Evolutionary conservation across 2,888 invertebrate species (phyloP), one percentile per base, ranked within the genome.

Genomic region (Cryptophagus acutangulus): DNA sequence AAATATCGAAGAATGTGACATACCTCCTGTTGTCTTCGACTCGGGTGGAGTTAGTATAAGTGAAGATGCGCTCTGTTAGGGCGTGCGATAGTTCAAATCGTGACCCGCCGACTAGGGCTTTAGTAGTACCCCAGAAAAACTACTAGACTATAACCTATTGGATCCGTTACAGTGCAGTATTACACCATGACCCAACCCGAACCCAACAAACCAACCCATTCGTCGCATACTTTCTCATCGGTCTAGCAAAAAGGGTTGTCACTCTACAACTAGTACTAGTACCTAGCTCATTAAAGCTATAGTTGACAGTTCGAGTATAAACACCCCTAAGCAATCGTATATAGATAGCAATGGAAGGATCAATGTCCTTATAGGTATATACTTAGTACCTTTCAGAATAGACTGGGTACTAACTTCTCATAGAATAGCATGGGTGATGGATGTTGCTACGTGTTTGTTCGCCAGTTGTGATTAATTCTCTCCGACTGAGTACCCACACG

Each of bases 81-180:
- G 72, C 74, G 74, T 74, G 74, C 71, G 74, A 74, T 74, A 74
- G 74, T 74, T 74, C 74, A 74, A 74, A 67, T 74, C 74, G 74
- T 74, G 74, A 74, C 71, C 58, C 43, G 49, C 41, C 43, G 46
- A 31, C 20, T 33, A 45, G 47, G 46, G 42, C 48, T 45, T 45
- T 17, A 33, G 43, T 20, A 30, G 54, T 57, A 57, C 60, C 58
- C 60, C 51, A 60, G 55, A 60, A 60, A 57, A 58, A 55, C 57
- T 52, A 58, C 52, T 49, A 56, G 58, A 58, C 57, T 57, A n/a
- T 31, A 31, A 31, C 31, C 31, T 31, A 31, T 31, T n/a, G 31
- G 31, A 31, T 13, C 31, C 31, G 31, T 31, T 31, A 31, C n/a
- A n/a, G n/a, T n/a, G n/a, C n/a, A n/a, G n/a, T n/a, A n/a, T n/a